Conservation (phyloP, 2,797 vertebrate species). For the Gymnodraco acuticeps region DNA sequence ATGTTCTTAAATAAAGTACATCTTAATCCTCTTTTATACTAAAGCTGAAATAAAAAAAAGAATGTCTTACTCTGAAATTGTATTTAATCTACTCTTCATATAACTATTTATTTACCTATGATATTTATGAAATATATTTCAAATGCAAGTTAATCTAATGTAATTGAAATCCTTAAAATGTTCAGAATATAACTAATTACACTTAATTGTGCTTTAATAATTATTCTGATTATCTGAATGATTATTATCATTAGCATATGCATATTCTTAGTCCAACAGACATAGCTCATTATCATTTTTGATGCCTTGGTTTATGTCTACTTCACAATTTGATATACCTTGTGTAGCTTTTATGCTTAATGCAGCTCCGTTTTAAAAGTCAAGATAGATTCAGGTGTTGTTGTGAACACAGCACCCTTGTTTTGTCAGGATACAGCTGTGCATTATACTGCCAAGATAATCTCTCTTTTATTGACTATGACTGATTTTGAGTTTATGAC, state of each 20-base stretch:
- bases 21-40: not conserved
- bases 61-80: not conserved
- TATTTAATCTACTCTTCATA: not conserved
- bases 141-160: too few relatives aligned
- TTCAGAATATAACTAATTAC: too few relatives aligned
- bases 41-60: not conserved
- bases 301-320: too few relatives aligned
- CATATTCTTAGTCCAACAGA: too few relatives aligned
- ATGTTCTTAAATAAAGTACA: too few relatives aligned
- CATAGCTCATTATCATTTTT: too few relatives aligned
- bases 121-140: not conserved
- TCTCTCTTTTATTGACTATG: slow-evolving; percentile 67
- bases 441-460: slow-evolving; percentile 42
- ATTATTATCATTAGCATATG: too few relatives aligned
- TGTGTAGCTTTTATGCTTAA: slow-evolving; percentile 20
- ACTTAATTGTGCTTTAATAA: too few relatives aligned
- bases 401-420: slow-evolving; percentile 19
- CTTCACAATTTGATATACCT: too few relatives aligned
- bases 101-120: not conserved
- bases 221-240: too few relatives aligned
- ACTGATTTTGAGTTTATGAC: slow-evolving; percentile 67
- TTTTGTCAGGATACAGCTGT: slow-evolving; percentile 30
- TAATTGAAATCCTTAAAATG: too few relatives aligned
- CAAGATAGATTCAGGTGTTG: slow-evolving; percentile 28
- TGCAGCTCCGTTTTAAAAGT: slow-evolving; percentile 22